Conservation (phyloP, 2,888 invertebrate species). For the Willowsia nigromaculata region DNA sequence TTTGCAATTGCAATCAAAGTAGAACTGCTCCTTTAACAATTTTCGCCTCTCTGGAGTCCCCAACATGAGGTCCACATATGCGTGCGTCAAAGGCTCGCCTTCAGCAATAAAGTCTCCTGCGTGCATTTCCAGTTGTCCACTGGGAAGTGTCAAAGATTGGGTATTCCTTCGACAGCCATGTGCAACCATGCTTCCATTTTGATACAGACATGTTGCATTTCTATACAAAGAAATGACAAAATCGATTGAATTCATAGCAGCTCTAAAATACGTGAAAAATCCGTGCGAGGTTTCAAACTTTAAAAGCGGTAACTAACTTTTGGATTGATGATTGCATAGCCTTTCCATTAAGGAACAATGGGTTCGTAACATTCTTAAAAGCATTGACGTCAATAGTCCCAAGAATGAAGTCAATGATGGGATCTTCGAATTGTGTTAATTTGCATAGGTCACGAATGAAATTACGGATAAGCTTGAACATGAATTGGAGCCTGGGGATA, state of each 20-base stretch:
- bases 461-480: constrained; percentile 62
- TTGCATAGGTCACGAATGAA: constrained; percentile 69
- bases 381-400: constrained; percentile 74
- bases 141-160: constrained; percentile 58
- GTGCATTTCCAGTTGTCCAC: constrained; percentile 63
- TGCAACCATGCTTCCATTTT: constrained; percentile 66
- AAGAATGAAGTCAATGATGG: constrained; percentile 60
- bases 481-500: constrained; percentile 59
- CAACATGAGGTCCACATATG: constrained; percentile 66
- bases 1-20: constrained; percentile 71
- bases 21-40: constrained; percentile 58
- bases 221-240: too few species aligned
- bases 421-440: constrained; percentile 64
- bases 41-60: constrained; percentile 71
- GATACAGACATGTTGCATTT: constrained; percentile 71
- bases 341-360: constrained; percentile 21
- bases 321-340: not conserved
- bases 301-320: constrained; percentile 28
- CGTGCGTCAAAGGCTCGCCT: constrained; percentile 57
- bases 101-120: constrained; percentile 55
- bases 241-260: too few species aligned
- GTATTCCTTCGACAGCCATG: constrained; percentile 73
- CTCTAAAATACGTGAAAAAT: not conserved
- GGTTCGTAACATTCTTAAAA: constrained; percentile 61
- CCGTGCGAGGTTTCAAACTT: not conserved